Evolutionary conservation across 1,140 invertebrate genomes (phyloP).

Genomic region (Drosophila insularis): DNA sequence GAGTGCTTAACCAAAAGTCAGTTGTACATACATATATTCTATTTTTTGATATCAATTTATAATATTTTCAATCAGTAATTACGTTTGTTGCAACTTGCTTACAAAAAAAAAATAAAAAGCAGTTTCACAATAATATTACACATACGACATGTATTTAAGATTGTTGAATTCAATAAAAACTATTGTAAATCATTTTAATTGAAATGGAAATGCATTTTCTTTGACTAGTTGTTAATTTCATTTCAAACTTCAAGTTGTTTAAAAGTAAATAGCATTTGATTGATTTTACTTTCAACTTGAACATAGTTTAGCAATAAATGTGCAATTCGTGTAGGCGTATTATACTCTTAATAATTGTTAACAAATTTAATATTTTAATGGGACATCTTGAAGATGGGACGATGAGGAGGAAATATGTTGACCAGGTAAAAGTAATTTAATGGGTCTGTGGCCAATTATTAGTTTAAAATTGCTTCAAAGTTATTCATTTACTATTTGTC

Average conservation of each 20-base stretch:
- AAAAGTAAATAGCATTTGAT: neutral
- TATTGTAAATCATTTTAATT: no score
- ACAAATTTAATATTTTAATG: conserved; percentile 4
- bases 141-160: neutral
- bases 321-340: neutral
- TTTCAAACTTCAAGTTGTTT: neutral
- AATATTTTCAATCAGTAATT: no score
- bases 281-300: neutral
- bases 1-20: neutral
- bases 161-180: no score
- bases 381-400: neutral
- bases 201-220: no score
- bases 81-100: no score
- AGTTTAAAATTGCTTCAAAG: conserved; percentile 32
- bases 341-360: neutral
- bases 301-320: neutral
- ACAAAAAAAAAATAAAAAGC: no score
- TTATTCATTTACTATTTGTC: conserved; percentile 23
- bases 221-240: no score
- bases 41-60: no score
- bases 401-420: no score
- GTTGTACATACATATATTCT: no score
- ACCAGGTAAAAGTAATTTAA: neutral
- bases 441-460: conserved; percentile 48
- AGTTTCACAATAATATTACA: neutral